Evolutionary conservation across 2,888 invertebrate species (phyloP).

Genomic region (Drosophila crucigera): DNA sequence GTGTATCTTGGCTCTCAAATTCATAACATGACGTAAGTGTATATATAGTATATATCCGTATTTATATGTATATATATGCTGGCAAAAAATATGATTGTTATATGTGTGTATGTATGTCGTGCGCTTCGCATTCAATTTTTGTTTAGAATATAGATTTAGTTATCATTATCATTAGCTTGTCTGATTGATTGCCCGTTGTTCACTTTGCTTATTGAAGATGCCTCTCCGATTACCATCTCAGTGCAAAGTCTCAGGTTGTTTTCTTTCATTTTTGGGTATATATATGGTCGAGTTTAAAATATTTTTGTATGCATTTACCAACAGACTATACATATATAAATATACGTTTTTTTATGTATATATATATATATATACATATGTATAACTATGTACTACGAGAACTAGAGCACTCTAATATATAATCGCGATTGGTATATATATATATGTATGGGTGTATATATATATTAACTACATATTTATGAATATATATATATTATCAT

Average conservation of each 20-base stretch:
- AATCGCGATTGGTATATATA: not conserved
- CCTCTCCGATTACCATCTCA: slow-evolving; percentile 12
- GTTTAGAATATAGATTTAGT: slow-evolving; percentile 61
- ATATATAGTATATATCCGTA: slow-evolving; percentile 38
- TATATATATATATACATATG: slow-evolving; percentile 24
- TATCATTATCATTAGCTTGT: slow-evolving; percentile 55
- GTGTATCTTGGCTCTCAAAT: slow-evolving; percentile 73
- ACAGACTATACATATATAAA: slow-evolving; percentile 56
- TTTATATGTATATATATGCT: slow-evolving; percentile 47
- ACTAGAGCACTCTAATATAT: slow-evolving; percentile 64
- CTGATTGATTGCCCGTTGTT: slow-evolving; percentile 74
- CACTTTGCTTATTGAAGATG: slow-evolving; percentile 61
- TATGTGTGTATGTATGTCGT: slow-evolving; percentile 22
- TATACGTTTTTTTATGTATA: slow-evolving; percentile 16
- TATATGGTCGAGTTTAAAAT: slow-evolving; percentile 35
- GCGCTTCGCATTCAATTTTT: slow-evolving; percentile 26
- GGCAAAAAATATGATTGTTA: slow-evolving; percentile 65
- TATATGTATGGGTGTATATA: slow-evolving; percentile 19
- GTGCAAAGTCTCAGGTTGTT: slow-evolving; percentile 31
- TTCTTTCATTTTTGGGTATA: slow-evolving; percentile 16
- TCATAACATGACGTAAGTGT: slow-evolving; percentile 50
- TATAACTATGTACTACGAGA: slow-evolving; percentile 59
- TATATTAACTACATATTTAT: slow-evolving; percentile 33
- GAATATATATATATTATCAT: slow-evolving; percentile 42
- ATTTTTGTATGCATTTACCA: slow-evolving; percentile 57